Evolutionary conservation across 2,888 invertebrate species (phyloP), one percentile per base, ranked within the genome.

Genomic region (Drosophila emarginata): DNA sequence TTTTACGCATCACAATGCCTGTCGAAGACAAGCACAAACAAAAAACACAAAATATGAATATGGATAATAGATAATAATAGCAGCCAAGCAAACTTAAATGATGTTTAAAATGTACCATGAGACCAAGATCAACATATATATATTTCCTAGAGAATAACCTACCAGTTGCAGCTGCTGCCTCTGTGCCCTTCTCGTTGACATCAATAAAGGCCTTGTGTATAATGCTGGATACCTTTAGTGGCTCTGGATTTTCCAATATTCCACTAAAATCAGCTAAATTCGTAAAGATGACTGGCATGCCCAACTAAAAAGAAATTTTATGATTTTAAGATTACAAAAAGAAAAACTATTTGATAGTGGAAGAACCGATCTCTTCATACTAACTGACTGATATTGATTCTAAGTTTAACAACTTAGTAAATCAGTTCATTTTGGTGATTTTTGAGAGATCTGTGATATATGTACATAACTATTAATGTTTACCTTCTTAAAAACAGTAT

Each of bases 201-300:
- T 97, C 96, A 79, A 97, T 95, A 88, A 95, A 96, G 0, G 97
- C 96, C 90, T 97, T 97, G 90, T 97, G 97, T 1, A 97, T 90
- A 1, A 95, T 95, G 79, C 95, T 94, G 37, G 95, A 95, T 0
- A 97, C 95, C 64, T 88, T 90, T n/a, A 4, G 79, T 68, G 76
- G 92, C 92, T 15, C 82, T 1, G 12, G 75, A 78, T 57, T 65
- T 40, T 93, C 92, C 36, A 95, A 89, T 64, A 97, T 92, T 11
- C 94, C 94, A 9, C 93, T 92, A 77, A 97, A 94, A 72, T 96
- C 93, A 0, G 95, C 23, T 0, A 64, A 2, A 0, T 78, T 28
- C 3, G 89, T 75, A 89, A 97, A 97, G 81, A 96, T 94, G 1
- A 93, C 91, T 0, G 89, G 92, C 89, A 97, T 94, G 26, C 96